Conservation (phyloP, 2,113 vertebrate genomes). For the Xiphorhynchus elegans region DNA sequence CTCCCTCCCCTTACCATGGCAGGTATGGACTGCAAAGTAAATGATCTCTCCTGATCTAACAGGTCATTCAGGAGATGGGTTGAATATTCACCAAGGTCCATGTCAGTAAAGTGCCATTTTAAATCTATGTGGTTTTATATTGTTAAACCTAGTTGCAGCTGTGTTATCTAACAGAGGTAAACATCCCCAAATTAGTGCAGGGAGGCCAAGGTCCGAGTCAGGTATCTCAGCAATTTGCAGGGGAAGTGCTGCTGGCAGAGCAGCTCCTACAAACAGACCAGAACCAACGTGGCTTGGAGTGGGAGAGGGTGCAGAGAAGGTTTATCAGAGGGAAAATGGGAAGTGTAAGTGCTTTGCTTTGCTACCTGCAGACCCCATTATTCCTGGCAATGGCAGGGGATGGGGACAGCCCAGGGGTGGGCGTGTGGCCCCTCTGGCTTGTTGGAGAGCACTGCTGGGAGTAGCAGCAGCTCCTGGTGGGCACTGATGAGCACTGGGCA, state of each 20-base stretch:
- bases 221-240: not conserved
- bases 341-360: not conserved
- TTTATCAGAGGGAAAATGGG: not conserved
- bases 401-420: not conserved
- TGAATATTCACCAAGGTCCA: not conserved
- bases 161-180: not conserved
- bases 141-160: not conserved
- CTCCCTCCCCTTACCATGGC: not conserved
- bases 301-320: not conserved
- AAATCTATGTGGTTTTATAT: not conserved
- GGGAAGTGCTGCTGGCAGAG: not conserved
- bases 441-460: conserved; percentile 32
- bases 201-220: too few species aligned
- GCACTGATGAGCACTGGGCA: conserved; percentile 43
- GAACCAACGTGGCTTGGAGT: not conserved
- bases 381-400: not conserved
- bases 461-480: not conserved
- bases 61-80: not conserved
- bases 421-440: not conserved
- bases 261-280: not conserved
- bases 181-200: not conserved
- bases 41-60: not conserved
- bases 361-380: not conserved
- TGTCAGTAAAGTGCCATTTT: not conserved
- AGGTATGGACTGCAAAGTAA: not conserved